These are phyloP conservation scores for Bursaphelenchus okinawaensis DNA, from an alignment of 2,888 invertebrate species.

Conservation along the genomic window DNA sequence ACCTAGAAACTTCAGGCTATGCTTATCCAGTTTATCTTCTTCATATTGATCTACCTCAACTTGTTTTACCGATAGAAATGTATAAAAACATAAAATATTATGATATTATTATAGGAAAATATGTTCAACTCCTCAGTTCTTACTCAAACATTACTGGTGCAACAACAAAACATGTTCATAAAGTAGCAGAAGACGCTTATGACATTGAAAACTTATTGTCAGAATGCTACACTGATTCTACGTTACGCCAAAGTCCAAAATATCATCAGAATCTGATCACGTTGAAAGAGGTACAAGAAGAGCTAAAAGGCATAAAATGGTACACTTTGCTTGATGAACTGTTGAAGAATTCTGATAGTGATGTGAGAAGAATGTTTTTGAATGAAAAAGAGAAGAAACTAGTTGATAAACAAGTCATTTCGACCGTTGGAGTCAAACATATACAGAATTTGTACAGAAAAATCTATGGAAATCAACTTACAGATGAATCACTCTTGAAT, in stretches of 20 bases:
- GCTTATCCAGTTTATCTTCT: background rate
- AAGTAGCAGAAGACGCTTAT: background rate
- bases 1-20: background rate
- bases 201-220: background rate
- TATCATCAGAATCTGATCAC: background rate
- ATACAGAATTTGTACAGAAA: background rate
- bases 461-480: constrained; percentile 16
- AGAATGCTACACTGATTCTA: background rate
- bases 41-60: background rate
- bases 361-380: background rate
- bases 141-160: background rate
- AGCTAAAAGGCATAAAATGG: background rate
- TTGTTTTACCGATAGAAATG: background rate
- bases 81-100: background rate
- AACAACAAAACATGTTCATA: background rate
- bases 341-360: background rate
- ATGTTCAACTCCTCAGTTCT: background rate
- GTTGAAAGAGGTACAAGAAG: background rate
- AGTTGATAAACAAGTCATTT: background rate
- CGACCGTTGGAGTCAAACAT: background rate
- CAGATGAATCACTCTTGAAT: constrained; percentile 30
- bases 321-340: background rate
- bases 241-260: background rate
- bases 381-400: background rate
- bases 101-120: background rate